Base-by-base conservation (phyloP, 2,888 invertebrate genomes). In the Latheticus oryzae region DNA sequence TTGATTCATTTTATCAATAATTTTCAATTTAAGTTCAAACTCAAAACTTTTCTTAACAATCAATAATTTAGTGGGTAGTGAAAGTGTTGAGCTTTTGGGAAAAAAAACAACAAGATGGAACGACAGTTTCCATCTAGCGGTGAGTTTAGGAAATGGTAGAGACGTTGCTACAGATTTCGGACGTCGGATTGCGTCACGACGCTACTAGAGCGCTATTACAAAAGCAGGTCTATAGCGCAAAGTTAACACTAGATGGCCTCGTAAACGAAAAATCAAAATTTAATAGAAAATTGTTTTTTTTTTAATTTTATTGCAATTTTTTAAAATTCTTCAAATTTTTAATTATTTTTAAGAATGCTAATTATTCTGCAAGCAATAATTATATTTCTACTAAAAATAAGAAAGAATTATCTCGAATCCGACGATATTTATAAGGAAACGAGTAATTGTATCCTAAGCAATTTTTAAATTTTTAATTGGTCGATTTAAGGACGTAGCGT, bases 161-260 rank as follows among this genome's bases (percentile, higher is more conserved):
- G 53, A 21, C 61, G 43, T 3, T 3, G 5, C 12, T 60, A 53
- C 50, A 63, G 66, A 61, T 58, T 65, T 56, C 61, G 53, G 53
- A 48, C 62, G 62, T 56, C 59, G 60, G 61, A 5, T 3, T 12
- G 8, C 3, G 8, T 2, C 24, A 24, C 3, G 8, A 5, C 11
- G 32, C 32, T 5, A 5, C n/a, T 28, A 28, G 7, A 32, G 32
- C 2, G 33, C 3, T n/a, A n/a, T n/a, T n/a, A n/a, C n/a, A n/a
- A n/a, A n/a, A n/a, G n/a, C n/a, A n/a, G n/a, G n/a, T n/a, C n/a
- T n/a, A n/a, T n/a, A n/a, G n/a, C n/a, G n/a, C n/a, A n/a, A n/a
- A n/a, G n/a, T n/a, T n/a, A n/a, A n/a, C n/a, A n/a, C n/a, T n/a
- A n/a, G n/a, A n/a, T n/a, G n/a, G n/a, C n/a, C n/a, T n/a, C n/a